phyloP scores from a whole-genome alignment of 2,888 invertebrate genomes.

The Caenorhabditis macrosperma region DNA sequence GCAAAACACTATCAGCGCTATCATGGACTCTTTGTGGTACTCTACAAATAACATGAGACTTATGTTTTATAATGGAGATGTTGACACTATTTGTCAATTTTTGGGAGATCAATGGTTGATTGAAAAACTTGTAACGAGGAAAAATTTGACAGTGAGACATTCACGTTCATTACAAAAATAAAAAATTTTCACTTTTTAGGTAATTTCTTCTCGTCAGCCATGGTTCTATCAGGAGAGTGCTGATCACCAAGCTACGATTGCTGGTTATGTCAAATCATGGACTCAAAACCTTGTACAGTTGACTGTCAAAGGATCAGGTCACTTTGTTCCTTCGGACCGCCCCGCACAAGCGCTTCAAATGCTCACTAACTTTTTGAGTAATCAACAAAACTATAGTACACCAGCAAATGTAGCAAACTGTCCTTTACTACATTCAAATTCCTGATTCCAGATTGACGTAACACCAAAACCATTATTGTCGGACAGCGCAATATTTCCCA shows the following conservation, averaged over 20 bases:
- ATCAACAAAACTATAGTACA: slow-evolving; percentile 65
- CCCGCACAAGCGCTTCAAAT: slow-evolving; percentile 74
- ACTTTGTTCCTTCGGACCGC: slow-evolving; percentile 68
- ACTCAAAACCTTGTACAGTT: slow-evolving; percentile 60
- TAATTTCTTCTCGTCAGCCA: slow-evolving; percentile 42
- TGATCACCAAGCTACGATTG: slow-evolving; percentile 44
- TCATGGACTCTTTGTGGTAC: slow-evolving; percentile 58
- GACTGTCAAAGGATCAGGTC: slow-evolving; percentile 69
- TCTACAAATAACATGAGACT: slow-evolving; percentile 61
- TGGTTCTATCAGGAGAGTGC: slow-evolving; percentile 57
- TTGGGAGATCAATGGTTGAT: slow-evolving; percentile 67
- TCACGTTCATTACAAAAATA: too few relatives aligned
- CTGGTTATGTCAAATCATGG: slow-evolving; percentile 64
- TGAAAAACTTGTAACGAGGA: slow-evolving; percentile 46
- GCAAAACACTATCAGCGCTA: slow-evolving; percentile 58
- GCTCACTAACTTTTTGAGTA: slow-evolving; percentile 71
- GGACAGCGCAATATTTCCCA: not conserved
- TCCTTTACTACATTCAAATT: not conserved
- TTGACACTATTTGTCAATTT: slow-evolving; percentile 68
- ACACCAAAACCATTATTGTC: slow-evolving; percentile 51
- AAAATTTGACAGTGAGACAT: slow-evolving; percentile 59
- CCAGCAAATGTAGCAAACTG: slow-evolving; percentile 39
- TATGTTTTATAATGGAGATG: slow-evolving; percentile 69
- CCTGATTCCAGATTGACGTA: slow-evolving; percentile 43
- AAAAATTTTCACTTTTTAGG: too few relatives aligned